Percentiles rank a stretch among this genome's conserved stretches.
Evolutionary conservation across 2,888 invertebrate species (phyloP).

Genomic region (Drosophila colorata): DNA sequence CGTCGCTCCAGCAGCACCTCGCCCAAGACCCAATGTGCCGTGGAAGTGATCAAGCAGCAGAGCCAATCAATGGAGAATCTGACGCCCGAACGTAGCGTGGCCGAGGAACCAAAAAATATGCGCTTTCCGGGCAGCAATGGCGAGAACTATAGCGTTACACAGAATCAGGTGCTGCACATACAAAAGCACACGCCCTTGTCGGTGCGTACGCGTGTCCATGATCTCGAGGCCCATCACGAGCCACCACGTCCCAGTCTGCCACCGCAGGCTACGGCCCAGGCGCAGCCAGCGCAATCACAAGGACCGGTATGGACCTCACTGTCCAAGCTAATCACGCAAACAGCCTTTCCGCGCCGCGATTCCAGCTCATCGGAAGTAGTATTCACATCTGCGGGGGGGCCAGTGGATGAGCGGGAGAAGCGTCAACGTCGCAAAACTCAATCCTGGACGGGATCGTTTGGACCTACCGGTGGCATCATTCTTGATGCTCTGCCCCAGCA

Average conservation of each 20-base stretch:
- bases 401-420: constrained; percentile 87
- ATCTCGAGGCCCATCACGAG: constrained; percentile 88
- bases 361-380: constrained; percentile 87
- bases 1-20: constrained; percentile 84
- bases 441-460: constrained; percentile 82
- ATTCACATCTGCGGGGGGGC: constrained; percentile 87
- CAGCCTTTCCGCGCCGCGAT: constrained; percentile 70
- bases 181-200: constrained; percentile 88
- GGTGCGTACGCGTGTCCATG: constrained; percentile 90
- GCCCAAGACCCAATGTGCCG: constrained; percentile 80
- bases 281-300: constrained; percentile 43
- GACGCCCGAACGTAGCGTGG: constrained; percentile 82
- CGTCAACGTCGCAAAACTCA: constrained; percentile 82
- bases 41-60: constrained; percentile 84
- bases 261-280: constrained; percentile 22
- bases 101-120: constrained; percentile 89
- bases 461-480: constrained; percentile 75
- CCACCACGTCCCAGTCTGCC: constrained; percentile 54
- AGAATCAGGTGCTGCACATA: constrained; percentile 94
- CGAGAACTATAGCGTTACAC: constrained; percentile 94
- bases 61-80: constrained; percentile 85
- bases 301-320: constrained; percentile 84
- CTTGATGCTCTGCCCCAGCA: constrained; percentile 57
- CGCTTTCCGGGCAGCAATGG: constrained; percentile 94
- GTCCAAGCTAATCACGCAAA: constrained; percentile 84